These are phyloP conservation scores for Babylonia areolata DNA, from an alignment of 1,140 invertebrate species.

Conservation along the genomic window DNA sequence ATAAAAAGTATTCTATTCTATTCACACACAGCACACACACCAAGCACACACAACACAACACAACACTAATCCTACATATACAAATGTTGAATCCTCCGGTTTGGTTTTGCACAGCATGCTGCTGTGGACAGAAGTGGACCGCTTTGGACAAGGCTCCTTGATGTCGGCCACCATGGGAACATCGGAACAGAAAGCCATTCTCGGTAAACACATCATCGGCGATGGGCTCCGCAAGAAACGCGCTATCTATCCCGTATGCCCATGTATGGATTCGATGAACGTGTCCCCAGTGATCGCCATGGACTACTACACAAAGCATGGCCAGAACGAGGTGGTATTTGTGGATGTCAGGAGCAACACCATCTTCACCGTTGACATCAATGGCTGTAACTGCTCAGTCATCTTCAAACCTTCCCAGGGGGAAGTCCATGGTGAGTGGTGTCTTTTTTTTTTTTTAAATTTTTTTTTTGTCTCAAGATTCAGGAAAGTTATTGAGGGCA, in stretches of 20 bases:
- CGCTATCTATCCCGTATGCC: conserved; percentile 9
- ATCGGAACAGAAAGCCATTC: not conserved
- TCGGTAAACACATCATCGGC: not conserved
- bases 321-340: conserved; percentile 82
- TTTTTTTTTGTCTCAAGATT: too few relatives aligned
- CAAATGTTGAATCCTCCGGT: too few relatives aligned
- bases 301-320: conserved; percentile 80
- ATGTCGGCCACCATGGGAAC: conserved; percentile 31
- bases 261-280: conserved; percentile 34
- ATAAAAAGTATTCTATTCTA: too few relatives aligned
- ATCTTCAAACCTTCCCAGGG: conserved; percentile 77
- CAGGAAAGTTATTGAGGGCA: too few relatives aligned
- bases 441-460: too few relatives aligned
- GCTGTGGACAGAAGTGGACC: conserved; percentile 81
- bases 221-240: conserved; percentile 20
- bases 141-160: conserved; percentile 37
- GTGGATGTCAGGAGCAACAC: conserved; percentile 79
- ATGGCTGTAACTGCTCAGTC: conserved; percentile 82
- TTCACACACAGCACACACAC: too few relatives aligned
- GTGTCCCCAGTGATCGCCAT: conserved; percentile 54
- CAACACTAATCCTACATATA: too few relatives aligned
- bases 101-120: conserved; percentile 79
- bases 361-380: conserved; percentile 82
- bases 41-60: too few relatives aligned
- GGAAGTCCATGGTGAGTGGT: not conserved